Evolutionary conservation across 1,140 invertebrate species (phyloP), one percentile per base, ranked within the genome.

Genomic region (Eumeta japonica): DNA sequence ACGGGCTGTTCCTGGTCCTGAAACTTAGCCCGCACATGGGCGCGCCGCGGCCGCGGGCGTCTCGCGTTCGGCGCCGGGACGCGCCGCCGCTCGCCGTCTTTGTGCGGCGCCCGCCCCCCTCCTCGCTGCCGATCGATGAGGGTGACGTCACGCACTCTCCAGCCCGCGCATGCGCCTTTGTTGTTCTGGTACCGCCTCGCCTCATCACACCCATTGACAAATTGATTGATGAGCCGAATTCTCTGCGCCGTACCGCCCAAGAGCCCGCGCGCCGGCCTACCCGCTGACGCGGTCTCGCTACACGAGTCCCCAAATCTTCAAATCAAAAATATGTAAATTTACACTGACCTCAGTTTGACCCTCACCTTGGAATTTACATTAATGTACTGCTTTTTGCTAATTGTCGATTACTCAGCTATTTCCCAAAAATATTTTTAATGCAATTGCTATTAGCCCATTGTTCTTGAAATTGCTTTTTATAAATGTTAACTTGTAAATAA

Each of bases 1-100:
- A 92, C 80, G 91, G 90, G 81, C 88, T 92, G 80, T 93, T 94
- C 78, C 89, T 87, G 70, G 90, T 92, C 81, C 84, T 92, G 86
- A 92, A 92, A 77, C 84, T 88, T 85, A 91, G 83, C 79, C 88
- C 87, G 81, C 87, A 92, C 90, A 93, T 94, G 86, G 82, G 86
- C 85, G 78, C 78, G 49, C 55, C 36, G 41, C 45, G 39, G 41
- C 38, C 37, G 45, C 39, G 44, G 37, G 44, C 47, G 52, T 35
- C 46, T 35, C 31, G 50, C 51, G 45, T 50, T 36, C 41, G 46
- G 46, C 48, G 43, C 48, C 28, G 41, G 50, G 56, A 56, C 54
- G 53, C 56, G 53, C 16, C 45, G n/a, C n/a, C n/a, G 44, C 45
- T 38, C 71, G 67, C 72, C 71, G 71, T 75, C 64, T 71, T 62